Percentiles rank a stretch among this genome's conserved stretches.
phyloP scores from a whole-genome alignment of 1,140 invertebrate species.

The Radopholus similis region DNA sequence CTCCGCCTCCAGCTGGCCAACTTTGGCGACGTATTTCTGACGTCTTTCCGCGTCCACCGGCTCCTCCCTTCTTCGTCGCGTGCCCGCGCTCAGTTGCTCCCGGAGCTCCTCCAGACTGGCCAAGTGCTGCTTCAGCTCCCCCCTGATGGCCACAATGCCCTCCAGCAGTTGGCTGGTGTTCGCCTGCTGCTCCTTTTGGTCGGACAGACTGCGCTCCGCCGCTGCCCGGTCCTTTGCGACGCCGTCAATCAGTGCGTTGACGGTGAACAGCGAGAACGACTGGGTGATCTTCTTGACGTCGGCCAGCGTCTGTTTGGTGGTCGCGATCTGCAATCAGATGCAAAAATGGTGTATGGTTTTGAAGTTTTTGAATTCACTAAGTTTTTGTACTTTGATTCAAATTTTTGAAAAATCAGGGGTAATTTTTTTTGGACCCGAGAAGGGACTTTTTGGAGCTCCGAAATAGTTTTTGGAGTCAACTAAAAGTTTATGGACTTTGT shows the following conservation, averaged over 20 bases:
- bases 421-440: too few species aligned
- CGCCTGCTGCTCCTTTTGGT: background rate
- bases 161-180: constrained; percentile 21
- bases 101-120: constrained; percentile 16
- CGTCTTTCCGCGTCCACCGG: too few species aligned
- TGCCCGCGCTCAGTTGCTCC: constrained; percentile 4
- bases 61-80: too few species aligned
- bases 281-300: constrained; percentile 27
- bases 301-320: background rate
- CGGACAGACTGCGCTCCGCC: constrained; percentile 5
- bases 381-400: too few species aligned
- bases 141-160: background rate
- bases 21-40: constrained; percentile 10
- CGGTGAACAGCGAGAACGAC: constrained; percentile 23
- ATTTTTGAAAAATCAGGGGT: too few species aligned
- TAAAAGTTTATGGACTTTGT: too few species aligned
- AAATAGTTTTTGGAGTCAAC: too few species aligned
- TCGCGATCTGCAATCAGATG: too few species aligned
- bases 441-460: too few species aligned
- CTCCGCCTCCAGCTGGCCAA: constrained; percentile 24
- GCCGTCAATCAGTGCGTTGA: constrained; percentile 32
- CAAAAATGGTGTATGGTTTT: too few species aligned
- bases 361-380: too few species aligned
- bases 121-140: constrained; percentile 10
- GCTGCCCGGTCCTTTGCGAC: constrained; percentile 27